Percentiles rank a stretch among this genome's conserved stretches.
phyloP scores from a whole-genome alignment of 2,113 vertebrate species.

The Coptodon bakossiorum region DNA sequence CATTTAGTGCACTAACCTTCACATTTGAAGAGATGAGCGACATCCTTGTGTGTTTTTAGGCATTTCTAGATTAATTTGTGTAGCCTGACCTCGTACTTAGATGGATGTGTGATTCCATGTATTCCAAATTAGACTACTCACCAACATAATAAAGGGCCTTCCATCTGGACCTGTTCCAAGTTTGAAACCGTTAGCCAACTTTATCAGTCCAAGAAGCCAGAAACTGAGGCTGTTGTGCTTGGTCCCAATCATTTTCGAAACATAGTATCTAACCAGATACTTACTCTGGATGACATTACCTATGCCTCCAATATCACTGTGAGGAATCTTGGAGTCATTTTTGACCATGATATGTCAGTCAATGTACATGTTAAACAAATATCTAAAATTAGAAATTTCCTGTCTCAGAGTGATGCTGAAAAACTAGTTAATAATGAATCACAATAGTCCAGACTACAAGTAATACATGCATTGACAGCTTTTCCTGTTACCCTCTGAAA shows the following conservation, averaged over 20 bases:
- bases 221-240: not conserved
- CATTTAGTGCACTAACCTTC: not conserved
- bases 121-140: not conserved
- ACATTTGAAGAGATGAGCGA: not conserved
- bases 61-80: not conserved
- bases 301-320: not conserved
- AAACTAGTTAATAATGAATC: not conserved
- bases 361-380: not conserved
- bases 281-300: not conserved
- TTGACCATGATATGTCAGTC: not conserved
- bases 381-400: not conserved
- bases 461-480: not conserved
- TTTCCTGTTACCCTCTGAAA: not conserved
- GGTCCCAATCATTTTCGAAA: not conserved
- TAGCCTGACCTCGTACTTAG: not conserved
- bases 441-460: not conserved
- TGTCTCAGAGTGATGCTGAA: not conserved
- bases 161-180: not conserved
- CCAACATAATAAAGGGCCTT: not conserved
- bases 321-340: not conserved
- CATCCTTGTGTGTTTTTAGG: not conserved
- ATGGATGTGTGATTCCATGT: not conserved
- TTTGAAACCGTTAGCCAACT: not conserved
- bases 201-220: not conserved
- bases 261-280: not conserved